Evolutionary conservation across 1,140 invertebrate genomes (phyloP), one percentile per base, ranked within the genome.

Genomic region (Maconellicoccus hirsutus): DNA sequence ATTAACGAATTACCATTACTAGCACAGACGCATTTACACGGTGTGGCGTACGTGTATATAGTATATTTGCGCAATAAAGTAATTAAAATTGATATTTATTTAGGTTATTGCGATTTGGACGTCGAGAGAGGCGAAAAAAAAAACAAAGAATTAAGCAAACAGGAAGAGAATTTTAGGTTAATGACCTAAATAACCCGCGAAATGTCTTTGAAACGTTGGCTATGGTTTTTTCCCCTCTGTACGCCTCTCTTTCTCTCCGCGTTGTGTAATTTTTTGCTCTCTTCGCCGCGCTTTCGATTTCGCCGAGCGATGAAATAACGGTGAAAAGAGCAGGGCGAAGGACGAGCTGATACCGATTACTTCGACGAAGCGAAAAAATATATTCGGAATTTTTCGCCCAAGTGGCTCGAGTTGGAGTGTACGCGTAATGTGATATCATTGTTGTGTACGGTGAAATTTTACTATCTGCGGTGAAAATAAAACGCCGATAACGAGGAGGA

Each of bases 61-160:
- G 6, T 52, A 52, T 52, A 52, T 52, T 52, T 52, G 42, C 42
- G 42, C n/a, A 52, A 52, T 52, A 19, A 14, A 19, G 42, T 52
- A 52, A 52, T 52, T 52, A 52, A 52, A 52, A 52, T 52, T 52
- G 42, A 52, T 52, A 52, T 52, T 52, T 52, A 52, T 52, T 52
- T 52, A 52, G 42, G 42, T 52, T 52, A 52, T 52, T 52, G 42
- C 42, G 42, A 52, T 52, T 52, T 52, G 42, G 42, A 52, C 42
- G 42, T 33, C 29, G 29, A 33, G 29, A 6, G 29, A 33, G 29
- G 12, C 42, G 42, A 52, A 52, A 52, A 33, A 33, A 33, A 33
- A 33, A 33, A 52, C 3, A 52, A 52, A 52, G 42, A 52, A 52
- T 52, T 52, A 19, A 52, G 42, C 42, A 52, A 52, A 52, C 42